These are phyloP conservation scores for Busseola fusca DNA, from an alignment of 2,888 invertebrate species.

Conservation along the genomic window DNA sequence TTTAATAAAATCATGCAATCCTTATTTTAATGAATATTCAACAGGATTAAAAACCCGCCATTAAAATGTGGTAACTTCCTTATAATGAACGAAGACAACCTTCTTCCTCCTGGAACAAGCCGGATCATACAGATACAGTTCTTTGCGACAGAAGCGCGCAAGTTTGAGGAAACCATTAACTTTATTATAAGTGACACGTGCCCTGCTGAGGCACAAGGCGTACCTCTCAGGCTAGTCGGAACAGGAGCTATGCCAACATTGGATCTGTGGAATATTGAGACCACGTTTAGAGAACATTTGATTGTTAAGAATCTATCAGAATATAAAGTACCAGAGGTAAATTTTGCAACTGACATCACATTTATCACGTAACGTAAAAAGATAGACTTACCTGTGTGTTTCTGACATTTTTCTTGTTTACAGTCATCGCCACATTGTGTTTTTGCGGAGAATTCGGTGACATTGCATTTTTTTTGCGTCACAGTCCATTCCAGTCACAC, in stretches of 20 bases:
- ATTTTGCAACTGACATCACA: not conserved
- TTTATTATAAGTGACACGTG: conserved; percentile 85
- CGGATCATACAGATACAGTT: conserved; percentile 82
- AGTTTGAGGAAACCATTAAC: conserved; percentile 81
- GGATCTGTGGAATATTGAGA: conserved; percentile 88
- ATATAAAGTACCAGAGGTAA: conserved; percentile 85
- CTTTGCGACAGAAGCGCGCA: conserved; percentile 74
- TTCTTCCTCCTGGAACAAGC: conserved; percentile 83
- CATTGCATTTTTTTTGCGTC: conserved; percentile 82
- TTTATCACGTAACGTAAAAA: not conserved
- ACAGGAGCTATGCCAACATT: conserved; percentile 89
- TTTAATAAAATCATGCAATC: conserved; percentile 4
- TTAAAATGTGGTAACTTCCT: conserved; percentile 83
- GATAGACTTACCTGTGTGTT: not conserved
- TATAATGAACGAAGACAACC: conserved; percentile 82
- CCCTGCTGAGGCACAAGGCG: conserved; percentile 85
- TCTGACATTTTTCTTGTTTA: conserved; percentile 57
- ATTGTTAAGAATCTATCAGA: conserved; percentile 87
- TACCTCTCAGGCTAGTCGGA: conserved; percentile 84
- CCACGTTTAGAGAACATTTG: conserved; percentile 90
- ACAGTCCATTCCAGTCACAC: conserved; percentile 77
- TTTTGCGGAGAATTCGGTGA: conserved; percentile 83
- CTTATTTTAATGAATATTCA: conserved; percentile 1
- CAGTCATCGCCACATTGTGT: conserved; percentile 85
- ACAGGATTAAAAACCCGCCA: conserved; percentile 80